A percentile compares a stretch with the other conserved stretches of the same genome.
Evolutionary conservation across 2,113 vertebrate species (phyloP).

Genomic region (Pygoscelis adeliae): DNA sequence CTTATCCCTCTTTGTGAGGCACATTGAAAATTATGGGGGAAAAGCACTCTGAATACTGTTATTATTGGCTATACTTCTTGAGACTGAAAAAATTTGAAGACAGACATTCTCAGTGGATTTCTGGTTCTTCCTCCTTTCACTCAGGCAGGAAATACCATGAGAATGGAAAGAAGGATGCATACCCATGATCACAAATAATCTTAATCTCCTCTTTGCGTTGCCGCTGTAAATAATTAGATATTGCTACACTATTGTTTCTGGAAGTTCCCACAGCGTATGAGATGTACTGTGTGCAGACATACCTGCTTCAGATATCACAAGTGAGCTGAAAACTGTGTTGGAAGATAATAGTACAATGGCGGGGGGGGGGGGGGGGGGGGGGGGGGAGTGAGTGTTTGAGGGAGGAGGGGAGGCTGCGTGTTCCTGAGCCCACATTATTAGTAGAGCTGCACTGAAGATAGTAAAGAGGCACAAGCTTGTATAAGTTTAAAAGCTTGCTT

Average conservation of each 20-base stretch:
- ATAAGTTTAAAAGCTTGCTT: not conserved
- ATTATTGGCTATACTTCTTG: conserved; percentile 59
- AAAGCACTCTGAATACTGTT: conserved; percentile 59
- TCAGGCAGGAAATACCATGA: conserved; percentile 61
- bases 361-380: too few species aligned
- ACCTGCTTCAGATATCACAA: not conserved
- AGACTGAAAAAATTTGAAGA: conserved; percentile 26
- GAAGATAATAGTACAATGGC: not conserved
- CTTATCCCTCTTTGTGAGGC: conserved; percentile 50
- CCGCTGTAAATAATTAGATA: conserved; percentile 28
- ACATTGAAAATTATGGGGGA: conserved; percentile 57
- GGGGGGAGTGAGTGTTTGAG: not conserved
- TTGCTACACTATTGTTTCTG: not conserved
- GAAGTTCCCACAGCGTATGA: not conserved
- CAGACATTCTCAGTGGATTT: conserved; percentile 64
- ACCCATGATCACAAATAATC: conserved; percentile 56
- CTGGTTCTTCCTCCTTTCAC: conserved; percentile 64
- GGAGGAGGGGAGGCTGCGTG: not conserved
- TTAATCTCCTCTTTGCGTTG: conserved; percentile 19
- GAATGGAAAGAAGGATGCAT: conserved; percentile 47
- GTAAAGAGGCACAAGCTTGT: not conserved
- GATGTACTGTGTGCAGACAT: not conserved
- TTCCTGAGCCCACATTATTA: not conserved
- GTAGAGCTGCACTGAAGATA: not conserved
- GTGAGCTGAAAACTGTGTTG: not conserved